These are phyloP conservation scores for Aphaenogaster rudis DNA, from an alignment of 1,140 invertebrate species.

Conservation along the genomic window DNA sequence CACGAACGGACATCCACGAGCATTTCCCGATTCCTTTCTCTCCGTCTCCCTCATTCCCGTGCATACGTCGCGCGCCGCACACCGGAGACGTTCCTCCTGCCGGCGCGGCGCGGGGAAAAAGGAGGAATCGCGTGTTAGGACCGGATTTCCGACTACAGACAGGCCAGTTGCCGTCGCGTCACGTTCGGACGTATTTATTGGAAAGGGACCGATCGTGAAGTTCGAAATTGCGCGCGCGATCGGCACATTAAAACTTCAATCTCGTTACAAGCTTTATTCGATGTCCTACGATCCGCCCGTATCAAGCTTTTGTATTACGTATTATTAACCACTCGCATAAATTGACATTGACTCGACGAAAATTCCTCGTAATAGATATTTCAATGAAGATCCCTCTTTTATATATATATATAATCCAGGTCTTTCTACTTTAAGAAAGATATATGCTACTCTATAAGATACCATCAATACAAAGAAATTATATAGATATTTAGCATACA, in stretches of 20 bases:
- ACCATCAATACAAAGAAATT: not conserved
- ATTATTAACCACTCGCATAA: conserved; percentile 25
- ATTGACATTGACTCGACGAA: not conserved
- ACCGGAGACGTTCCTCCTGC: conserved; percentile 27
- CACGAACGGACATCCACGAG: conserved; percentile 60
- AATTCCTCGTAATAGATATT: not conserved
- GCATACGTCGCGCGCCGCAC: not conserved
- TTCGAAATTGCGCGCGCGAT: conserved; percentile 58
- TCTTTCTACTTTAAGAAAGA: not conserved
- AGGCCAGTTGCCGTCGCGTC: conserved; percentile 54
- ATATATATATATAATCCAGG: not conserved
- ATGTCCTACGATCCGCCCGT: not conserved
- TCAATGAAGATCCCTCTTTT: not conserved
- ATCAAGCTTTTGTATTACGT: conserved; percentile 13
- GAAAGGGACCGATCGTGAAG: conserved; percentile 44
- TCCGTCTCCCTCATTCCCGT: not conserved
- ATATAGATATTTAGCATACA: not conserved
- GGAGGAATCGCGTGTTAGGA: conserved; percentile 55
- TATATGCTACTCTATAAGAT: not conserved
- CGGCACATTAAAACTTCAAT: conserved; percentile 61
- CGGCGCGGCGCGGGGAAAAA: conserved; percentile 14
- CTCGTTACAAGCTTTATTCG: conserved; percentile 46
- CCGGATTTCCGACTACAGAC: conserved; percentile 63
- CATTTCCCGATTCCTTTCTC: conserved; percentile 38
- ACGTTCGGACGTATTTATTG: conserved; percentile 63